Conservation (phyloP, 2,113 vertebrate genomes). For the Hyaena hyaena region DNA sequence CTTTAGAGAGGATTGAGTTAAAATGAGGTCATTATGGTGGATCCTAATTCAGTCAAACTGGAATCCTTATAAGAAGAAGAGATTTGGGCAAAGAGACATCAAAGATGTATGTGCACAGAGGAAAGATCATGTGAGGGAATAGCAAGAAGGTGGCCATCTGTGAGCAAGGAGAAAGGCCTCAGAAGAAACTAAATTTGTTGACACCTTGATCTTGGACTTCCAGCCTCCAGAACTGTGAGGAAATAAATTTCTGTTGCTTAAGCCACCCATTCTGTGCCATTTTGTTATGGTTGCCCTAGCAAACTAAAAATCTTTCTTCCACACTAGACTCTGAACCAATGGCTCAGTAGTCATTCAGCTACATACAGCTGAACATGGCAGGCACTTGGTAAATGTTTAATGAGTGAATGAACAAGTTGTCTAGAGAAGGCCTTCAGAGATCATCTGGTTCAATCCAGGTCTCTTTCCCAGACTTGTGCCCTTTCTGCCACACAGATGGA, state of each 20-base stretch:
- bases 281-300: background rate
- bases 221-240: background rate
- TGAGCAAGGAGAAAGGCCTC: background rate
- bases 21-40: background rate
- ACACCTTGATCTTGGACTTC: no score
- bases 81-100: background rate
- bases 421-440: background rate
- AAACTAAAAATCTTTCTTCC: background rate
- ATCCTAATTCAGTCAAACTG: background rate
- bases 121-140: background rate
- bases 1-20: background rate
- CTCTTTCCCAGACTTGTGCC: conserved; percentile 27
- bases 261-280: background rate
- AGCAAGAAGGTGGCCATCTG: background rate
- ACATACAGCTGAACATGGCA: background rate
- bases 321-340: background rate
- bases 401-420: background rate
- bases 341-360: background rate
- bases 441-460: background rate
- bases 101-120: background rate
- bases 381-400: background rate
- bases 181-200: background rate
- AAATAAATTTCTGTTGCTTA: conserved; percentile 5
- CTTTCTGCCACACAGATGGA: conserved; percentile 48
- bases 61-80: background rate